phyloP scores from a whole-genome alignment of 2,113 vertebrate species.

The Cyanistes caeruleus region DNA sequence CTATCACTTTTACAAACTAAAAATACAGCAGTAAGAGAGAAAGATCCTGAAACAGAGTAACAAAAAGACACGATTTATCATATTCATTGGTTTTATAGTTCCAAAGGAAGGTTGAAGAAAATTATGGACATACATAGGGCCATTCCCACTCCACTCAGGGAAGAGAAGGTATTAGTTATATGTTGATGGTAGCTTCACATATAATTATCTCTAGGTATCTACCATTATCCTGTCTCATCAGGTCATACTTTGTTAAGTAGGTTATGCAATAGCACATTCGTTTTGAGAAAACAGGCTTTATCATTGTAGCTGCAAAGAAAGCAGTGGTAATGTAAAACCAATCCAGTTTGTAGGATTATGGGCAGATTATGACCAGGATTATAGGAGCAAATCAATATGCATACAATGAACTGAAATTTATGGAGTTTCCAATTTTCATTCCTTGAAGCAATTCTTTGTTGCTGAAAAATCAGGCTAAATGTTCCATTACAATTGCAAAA shows the following conservation, averaged over 20 bases:
- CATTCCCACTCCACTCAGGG: not conserved
- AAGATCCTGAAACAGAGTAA: not conserved
- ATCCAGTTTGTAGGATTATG: slow-evolving; percentile 8
- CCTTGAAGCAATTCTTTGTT: not conserved
- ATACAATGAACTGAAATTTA: not conserved
- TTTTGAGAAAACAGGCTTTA: not conserved
- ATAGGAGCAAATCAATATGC: not conserved
- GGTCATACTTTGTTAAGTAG: not conserved
- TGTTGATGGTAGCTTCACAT: not conserved
- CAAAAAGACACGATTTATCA: not conserved
- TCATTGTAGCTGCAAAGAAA: not conserved
- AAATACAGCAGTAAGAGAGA: not conserved
- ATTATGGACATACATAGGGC: not conserved
- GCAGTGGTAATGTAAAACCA: not conserved
- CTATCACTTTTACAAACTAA: not conserved
- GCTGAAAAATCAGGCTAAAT: slow-evolving; percentile 28
- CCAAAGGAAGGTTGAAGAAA: not conserved
- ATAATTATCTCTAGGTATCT: not conserved
- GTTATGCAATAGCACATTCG: not conserved
- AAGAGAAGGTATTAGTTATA: not conserved
- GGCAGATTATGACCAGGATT: slow-evolving; percentile 35
- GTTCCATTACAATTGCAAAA: slow-evolving; percentile 62
- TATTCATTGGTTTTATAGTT: not conserved
- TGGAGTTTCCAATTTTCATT: not conserved
- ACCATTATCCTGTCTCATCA: not conserved